Base-by-base conservation (phyloP, 2,113 vertebrate species). In the Semicossyphus pulcher region DNA sequence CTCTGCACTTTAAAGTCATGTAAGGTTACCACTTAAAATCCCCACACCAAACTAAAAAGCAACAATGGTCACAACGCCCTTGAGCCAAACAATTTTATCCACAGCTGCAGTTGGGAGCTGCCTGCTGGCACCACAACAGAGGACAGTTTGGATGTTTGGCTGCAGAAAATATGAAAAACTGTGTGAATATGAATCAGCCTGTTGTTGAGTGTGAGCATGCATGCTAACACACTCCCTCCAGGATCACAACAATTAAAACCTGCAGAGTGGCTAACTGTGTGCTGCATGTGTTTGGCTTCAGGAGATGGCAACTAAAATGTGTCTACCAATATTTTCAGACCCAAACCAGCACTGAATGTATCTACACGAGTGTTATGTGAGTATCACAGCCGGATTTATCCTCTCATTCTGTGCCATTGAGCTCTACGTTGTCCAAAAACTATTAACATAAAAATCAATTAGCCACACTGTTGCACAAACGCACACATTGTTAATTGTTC, bases 171-270 rank as follows among this genome's bases (percentile, higher is more conserved):
- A 10, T 47, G 59, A 59, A 29, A 52, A 64, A 26, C 0, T 5
- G 34, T 16, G 49, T 44, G 77, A 74, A 63, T 57, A 54, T 31
- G 29, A 69, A 74, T 69, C 0, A 69, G 56, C 45, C 53, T 45
- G 53, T 12, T 59, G 67, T 20, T 66, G 45, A 72, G 29, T 45
- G 21, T 49, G 58, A 71, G 59, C 31, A 4, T 42, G 74, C 23
- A 69, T 69, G 34, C 21, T 26, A 11, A 58, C 20, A 10, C 2
- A 8, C 7, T 0, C 18, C 45, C 36, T 36, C 12, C 36, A 48
- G 72, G 28, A 18, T 18, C 21, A 21, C 7, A 8, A 1, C 1
- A 36, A 36, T 44, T 4, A 10, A 44, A 54, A 62, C 39, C 57
- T 47, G 45, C 6, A 23, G 47, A 32, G 62, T 11, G 42, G 45